Conservation (phyloP, 2,888 invertebrate species). For the Pristionchus japonicus region DNA sequence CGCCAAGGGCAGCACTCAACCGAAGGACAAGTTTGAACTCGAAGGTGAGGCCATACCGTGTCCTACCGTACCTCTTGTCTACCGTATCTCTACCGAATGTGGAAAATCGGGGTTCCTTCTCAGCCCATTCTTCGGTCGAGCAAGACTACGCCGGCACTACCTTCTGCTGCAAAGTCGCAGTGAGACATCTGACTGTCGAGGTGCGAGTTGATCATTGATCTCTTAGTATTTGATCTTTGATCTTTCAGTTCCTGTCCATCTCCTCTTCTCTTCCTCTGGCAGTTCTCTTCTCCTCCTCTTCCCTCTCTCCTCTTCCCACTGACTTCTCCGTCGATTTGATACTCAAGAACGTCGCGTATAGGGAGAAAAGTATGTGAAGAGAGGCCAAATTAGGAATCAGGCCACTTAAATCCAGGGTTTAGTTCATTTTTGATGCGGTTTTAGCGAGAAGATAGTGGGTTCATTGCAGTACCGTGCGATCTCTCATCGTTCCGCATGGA, state of each 20-base stretch:
- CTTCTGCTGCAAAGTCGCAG: background rate
- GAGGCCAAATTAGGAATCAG: no score
- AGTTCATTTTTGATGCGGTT: background rate
- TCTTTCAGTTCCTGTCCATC: background rate
- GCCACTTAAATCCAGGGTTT: background rate
- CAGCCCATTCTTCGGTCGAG: background rate
- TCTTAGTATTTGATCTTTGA: background rate
- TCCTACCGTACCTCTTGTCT: no score
- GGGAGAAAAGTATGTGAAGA: background rate
- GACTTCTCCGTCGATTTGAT: background rate
- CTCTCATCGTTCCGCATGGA: conserved; percentile 10
- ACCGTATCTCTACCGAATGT: no score
- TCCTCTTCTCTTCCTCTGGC: background rate
- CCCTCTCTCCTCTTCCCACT: background rate
- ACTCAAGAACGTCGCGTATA: background rate
- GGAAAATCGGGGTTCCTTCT: background rate
- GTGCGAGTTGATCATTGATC: conserved; percentile 1
- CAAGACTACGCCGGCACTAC: background rate
- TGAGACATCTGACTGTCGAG: background rate
- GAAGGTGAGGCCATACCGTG: no score
- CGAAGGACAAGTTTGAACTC: background rate
- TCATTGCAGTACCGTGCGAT: background rate
- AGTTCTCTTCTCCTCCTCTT: background rate
- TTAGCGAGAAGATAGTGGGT: no score
- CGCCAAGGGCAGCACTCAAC: background rate